Conservation (phyloP, 64 coral and sea anemone genomes). For the Montipora efflorescens region DNA sequence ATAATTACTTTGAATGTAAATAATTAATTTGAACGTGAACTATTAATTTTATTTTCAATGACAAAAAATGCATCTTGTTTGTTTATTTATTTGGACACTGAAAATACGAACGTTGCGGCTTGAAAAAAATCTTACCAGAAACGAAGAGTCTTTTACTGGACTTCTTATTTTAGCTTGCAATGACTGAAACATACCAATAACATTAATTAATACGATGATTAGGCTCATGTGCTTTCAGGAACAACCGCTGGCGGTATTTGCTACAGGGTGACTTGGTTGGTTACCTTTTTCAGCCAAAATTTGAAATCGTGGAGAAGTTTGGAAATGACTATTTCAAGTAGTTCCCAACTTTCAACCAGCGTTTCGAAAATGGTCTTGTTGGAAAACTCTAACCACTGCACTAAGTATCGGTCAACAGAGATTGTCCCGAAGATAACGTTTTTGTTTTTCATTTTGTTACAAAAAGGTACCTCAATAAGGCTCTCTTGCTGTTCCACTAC, state of each 20-base stretch:
- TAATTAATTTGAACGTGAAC: not conserved
- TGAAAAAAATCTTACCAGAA: constrained; percentile 27
- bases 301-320: too few species aligned
- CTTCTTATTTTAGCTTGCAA: constrained; percentile 30
- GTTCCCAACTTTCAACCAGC: too few species aligned
- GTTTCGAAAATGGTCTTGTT: too few species aligned
- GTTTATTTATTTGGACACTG: not conserved
- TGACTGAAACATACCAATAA: constrained; percentile 13
- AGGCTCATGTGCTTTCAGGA: not conserved
- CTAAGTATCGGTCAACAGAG: too few species aligned
- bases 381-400: too few species aligned
- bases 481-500: constrained; percentile 71
- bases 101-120: not conserved
- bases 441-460: not conserved
- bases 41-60: not conserved
- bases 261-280: too few species aligned
- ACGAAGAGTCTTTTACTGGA: not conserved
- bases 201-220: not conserved
- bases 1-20: too few species aligned
- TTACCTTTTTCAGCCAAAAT: too few species aligned
- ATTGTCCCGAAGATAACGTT: not conserved
- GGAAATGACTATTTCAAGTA: too few species aligned
- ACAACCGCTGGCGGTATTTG: not conserved
- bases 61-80: not conserved
- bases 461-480: constrained; percentile 51